Base-by-base conservation (phyloP, 1,140 invertebrate genomes). In the Lepeophtheirus salmonis region DNA sequence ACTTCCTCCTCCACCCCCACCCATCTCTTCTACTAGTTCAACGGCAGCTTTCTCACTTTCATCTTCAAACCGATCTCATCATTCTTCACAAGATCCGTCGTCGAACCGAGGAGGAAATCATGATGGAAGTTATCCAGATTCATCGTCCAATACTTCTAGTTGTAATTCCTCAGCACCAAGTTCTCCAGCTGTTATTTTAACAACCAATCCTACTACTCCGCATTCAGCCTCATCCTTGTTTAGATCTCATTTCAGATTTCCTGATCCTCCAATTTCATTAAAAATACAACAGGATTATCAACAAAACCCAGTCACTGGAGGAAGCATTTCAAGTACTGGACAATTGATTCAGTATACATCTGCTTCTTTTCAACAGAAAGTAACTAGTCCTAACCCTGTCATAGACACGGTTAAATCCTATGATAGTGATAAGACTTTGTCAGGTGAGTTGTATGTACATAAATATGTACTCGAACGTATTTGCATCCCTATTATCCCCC, bases 151-250 rank as follows among this genome's bases (percentile, higher is more conserved):
- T 70, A 89, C 86, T 53, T 94, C 90, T 50, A 94, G 88, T 69
- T 94, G 89, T 75, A 95, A 91, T 72, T 92, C 88, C 70, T 94
- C 89, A 62, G 89, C 89, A 14, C 61, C 89, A 89, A 64, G 92
- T 88, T 66, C 92, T 88, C 73, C 90, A 3, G 60, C 41, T 17
- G 62, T 63, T 20, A 62, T 63, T 6, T 26, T 63, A 3, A 63
- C 56, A 49, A 50, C 62, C 12, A 60, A 62, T 18, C 49, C 59
- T n/a, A 51, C 57, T 2, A 14, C n/a, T 12, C 26, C 55, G 22
- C 55, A 57, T 21, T 57, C 55, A n/a, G 55, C 55, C 16, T 26
- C 55, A 2, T 17, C 26, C 21, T n/a, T 20, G 21, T 54, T 17
- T 23, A 30, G 55, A 24, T 23, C 23, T 26, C 21, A 57, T 10